Evolutionary conservation across 2,113 vertebrate species (phyloP).

Genomic region (Austrofundulus limnaeus): DNA sequence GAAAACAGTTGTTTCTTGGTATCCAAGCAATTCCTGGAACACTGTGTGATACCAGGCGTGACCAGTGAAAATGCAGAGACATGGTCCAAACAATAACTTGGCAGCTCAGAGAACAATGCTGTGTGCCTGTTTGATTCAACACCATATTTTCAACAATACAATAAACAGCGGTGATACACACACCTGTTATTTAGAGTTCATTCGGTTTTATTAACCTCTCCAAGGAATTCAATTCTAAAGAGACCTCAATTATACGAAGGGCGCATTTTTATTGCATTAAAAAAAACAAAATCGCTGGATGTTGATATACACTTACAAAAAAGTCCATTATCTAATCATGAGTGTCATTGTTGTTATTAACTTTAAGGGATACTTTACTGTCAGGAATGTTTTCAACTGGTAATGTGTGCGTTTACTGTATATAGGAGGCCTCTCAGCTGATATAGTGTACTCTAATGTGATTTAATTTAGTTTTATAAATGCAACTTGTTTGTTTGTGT

Average conservation of each 20-base stretch:
- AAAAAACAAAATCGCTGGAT: conserved; percentile 13
- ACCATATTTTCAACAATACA: background rate
- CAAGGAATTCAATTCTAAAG: background rate
- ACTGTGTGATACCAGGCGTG: background rate
- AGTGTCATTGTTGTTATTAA: conserved; percentile 28
- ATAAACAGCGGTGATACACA: background rate
- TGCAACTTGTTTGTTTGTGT: background rate
- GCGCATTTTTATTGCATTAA: background rate
- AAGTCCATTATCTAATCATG: conserved; percentile 21
- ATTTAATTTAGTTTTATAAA: background rate
- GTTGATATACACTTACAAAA: conserved; percentile 4
- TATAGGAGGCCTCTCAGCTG: no score
- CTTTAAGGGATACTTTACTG: conserved; percentile 4
- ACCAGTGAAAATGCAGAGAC: conserved; percentile 5
- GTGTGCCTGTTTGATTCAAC: conserved; percentile 7
- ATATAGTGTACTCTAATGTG: no score
- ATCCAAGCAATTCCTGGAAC: conserved; percentile 5
- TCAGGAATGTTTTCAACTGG: background rate
- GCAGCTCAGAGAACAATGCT: background rate
- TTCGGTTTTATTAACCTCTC: background rate
- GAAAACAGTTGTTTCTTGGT: conserved; percentile 18
- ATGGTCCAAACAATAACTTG: background rate
- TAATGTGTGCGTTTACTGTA: background rate
- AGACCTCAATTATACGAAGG: background rate
- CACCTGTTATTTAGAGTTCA: conserved; percentile 1